phyloP scores from a whole-genome alignment of 2,888 invertebrate genomes.

The Aphidoletes aphidimyza region DNA sequence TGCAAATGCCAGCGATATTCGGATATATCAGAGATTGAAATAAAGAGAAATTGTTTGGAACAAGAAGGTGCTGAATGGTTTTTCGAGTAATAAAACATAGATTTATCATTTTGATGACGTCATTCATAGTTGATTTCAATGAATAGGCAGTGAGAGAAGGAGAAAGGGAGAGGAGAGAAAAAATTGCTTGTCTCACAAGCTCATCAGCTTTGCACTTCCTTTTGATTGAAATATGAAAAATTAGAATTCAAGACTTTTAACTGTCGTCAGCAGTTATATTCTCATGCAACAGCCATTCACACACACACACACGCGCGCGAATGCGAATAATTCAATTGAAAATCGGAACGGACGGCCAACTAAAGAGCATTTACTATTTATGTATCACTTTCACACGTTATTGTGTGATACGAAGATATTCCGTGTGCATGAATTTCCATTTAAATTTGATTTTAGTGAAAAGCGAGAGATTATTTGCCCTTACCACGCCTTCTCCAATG shows the following conservation, averaged over 20 bases:
- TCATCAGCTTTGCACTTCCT: neutral
- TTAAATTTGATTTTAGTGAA: conserved; percentile 36
- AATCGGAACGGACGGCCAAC: no score
- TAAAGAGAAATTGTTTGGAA: neutral
- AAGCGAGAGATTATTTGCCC: conserved; percentile 63
- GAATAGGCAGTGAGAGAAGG: neutral
- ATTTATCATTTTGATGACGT: conserved; percentile 37
- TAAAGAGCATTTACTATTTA: no score
- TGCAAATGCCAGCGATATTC: no score
- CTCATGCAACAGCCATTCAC: no score
- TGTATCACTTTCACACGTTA: no score
- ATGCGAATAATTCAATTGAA: no score
- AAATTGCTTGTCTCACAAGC: neutral
- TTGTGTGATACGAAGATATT: no score
- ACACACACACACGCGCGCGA: no score
- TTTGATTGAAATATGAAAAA: conserved; percentile 35
- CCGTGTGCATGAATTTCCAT: conserved; percentile 30
- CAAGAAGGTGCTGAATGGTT: conserved; percentile 28
- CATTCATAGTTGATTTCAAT: conserved; percentile 9
- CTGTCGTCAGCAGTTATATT: conserved; percentile 40
- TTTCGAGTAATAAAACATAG: conserved; percentile 2
- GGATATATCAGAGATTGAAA: neutral
- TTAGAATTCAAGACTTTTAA: neutral
- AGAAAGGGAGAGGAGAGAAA: no score
- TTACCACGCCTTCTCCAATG: conserved; percentile 88